phyloP scores from a whole-genome alignment of 2,797 vertebrate genomes.

The Aselliscus stoliczkanus region DNA sequence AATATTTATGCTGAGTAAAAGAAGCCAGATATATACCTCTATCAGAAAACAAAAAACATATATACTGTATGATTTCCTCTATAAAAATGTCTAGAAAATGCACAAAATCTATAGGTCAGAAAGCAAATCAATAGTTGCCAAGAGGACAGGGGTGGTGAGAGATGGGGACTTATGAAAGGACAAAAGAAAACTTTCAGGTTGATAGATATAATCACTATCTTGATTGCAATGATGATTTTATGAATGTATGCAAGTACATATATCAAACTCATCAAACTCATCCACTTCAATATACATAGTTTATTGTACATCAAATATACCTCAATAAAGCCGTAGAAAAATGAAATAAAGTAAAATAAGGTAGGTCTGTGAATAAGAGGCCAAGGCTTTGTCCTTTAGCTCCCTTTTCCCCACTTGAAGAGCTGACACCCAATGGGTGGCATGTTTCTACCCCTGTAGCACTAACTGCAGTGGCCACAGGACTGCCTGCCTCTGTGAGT shows the following conservation, averaged over 20 bases:
- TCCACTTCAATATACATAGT: neutral
- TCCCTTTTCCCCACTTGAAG: neutral
- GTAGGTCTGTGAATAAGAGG: neutral
- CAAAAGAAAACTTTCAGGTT: neutral
- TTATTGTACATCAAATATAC: neutral
- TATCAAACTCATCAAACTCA: neutral
- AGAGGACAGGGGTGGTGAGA: neutral
- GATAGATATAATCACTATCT: neutral
- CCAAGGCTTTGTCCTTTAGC: neutral
- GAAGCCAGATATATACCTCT: neutral
- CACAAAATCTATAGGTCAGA: neutral
- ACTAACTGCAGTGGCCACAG: neutral
- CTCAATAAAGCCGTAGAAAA: neutral
- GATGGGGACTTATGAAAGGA: neutral
- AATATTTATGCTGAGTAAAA: neutral
- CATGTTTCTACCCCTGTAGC: neutral
- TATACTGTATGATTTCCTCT: neutral
- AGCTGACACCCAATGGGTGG: fast-evolving
- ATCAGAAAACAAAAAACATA: neutral
- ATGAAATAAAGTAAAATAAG: neutral
- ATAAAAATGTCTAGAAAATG: neutral
- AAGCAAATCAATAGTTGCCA: neutral
- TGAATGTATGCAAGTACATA: neutral
- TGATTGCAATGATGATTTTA: neutral
- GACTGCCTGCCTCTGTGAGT: neutral